Base-by-base conservation (phyloP, 2,113 vertebrate genomes). In the Anarrhichthys ocellatus region DNA sequence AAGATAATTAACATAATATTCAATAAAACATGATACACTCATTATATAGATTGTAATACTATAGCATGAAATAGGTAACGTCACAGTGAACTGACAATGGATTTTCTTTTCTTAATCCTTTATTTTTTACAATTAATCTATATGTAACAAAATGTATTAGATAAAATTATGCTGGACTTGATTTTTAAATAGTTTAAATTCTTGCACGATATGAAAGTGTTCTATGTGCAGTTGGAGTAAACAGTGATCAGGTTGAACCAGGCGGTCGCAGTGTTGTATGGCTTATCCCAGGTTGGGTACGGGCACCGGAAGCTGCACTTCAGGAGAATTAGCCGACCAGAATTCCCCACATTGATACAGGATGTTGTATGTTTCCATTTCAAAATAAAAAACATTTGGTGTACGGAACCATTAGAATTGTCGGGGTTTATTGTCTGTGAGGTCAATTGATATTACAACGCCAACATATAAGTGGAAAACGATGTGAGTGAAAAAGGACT, bases 251-350 rank as follows among this genome's bases (percentile, higher is more conserved):
- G 5, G 9, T 71, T 87, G 48, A 73, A 84, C 95, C 95, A 90
- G 90, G 36, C 52, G 92, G 93, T 91, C 40, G 94, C 93, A 91
- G 65, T 92, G 91, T 92, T 93, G 94, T 24, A 63, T 77, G 67
- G 48, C 17, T 84, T 81, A 82, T 88, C 56, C 63, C n/a, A 5
- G 71, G 27, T 48, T 46, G 63, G 69, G 9, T 11, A 42, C 6
- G 8, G 48, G 5, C 54, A 92, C 93, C 92, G 93, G 92, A 94
- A 94, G 80, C 85, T 29, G 63, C 59, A 2, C 48, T 17, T 22
- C 54, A 29, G 66, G 78, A 38, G 78, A 56, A 73, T 76, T n/a
- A 88, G 83, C 18, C 0, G 0, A 14, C 4, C 7, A 11, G 0
- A 80, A 6, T 48, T 1, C 27, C 14, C 64, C 2, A 9, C 1